Percentiles rank a stretch among this genome's conserved stretches.
Conservation (phyloP, 1,140 invertebrate genomes). For the Drosophila lini region DNA sequence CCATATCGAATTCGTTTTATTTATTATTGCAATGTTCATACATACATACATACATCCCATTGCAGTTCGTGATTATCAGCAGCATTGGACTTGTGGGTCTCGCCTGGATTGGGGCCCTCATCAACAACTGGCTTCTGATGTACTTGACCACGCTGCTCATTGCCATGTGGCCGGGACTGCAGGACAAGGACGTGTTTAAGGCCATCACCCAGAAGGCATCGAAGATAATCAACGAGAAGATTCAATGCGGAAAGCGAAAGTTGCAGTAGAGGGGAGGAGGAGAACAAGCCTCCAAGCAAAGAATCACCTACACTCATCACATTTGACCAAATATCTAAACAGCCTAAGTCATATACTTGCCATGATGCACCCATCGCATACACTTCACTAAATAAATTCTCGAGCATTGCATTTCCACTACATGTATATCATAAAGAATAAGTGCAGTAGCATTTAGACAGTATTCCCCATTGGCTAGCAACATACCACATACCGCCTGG, state of each 20-base stretch:
- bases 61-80: slow-evolving; percentile 91
- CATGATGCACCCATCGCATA: slow-evolving; percentile 45
- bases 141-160: slow-evolving; percentile 87
- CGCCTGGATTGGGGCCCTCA: slow-evolving; percentile 91
- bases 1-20: not conserved
- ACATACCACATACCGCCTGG: slow-evolving; percentile 9
- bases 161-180: slow-evolving; percentile 86
- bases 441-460: slow-evolving; percentile 37
- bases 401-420: slow-evolving; percentile 31
- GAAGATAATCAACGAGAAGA: slow-evolving; percentile 62
- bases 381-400: slow-evolving; percentile 13
- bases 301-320: slow-evolving; percentile 28
- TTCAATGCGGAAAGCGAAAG: slow-evolving; percentile 69
- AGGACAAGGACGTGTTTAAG: slow-evolving; percentile 81
- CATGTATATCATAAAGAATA: slow-evolving; percentile 51
- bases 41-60: not conserved
- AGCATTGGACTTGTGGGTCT: slow-evolving; percentile 87
- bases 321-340: slow-evolving; percentile 65
- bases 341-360: slow-evolving; percentile 69
- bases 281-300: slow-evolving; percentile 3
- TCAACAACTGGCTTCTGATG: slow-evolving; percentile 92
- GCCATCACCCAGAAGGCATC: slow-evolving; percentile 59
- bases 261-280: slow-evolving; percentile 55
- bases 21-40: not conserved
- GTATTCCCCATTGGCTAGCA: slow-evolving; percentile 47